Percentiles rank a stretch among this genome's conserved stretches.
Conservation (phyloP, 2,888 invertebrate genomes). For the Agonopterix alstromeriana region DNA sequence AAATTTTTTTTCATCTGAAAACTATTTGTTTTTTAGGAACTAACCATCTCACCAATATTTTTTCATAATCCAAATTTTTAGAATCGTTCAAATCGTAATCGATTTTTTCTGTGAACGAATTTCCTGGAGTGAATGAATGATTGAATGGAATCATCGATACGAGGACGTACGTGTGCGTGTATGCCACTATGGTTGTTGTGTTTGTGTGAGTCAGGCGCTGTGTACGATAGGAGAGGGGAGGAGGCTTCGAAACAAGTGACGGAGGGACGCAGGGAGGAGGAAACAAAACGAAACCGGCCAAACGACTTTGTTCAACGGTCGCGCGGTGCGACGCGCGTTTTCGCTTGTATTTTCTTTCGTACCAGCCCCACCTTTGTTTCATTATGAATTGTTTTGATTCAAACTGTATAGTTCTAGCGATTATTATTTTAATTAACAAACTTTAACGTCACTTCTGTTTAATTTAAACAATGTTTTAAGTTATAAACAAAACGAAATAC, state of each 20-base stretch:
- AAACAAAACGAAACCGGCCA: conserved; percentile 61
- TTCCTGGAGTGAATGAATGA: conserved; percentile 22
- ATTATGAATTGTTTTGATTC: conserved; percentile 43
- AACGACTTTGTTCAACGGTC: conserved; percentile 73
- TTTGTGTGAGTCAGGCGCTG: conserved; percentile 5
- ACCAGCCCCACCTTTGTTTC: conserved; percentile 67
- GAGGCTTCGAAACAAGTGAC: conserved; percentile 51
- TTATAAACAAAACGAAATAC: conserved; percentile 26
- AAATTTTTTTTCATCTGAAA: too few relatives aligned
- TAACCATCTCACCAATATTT: too few relatives aligned
- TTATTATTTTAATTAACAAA: conserved; percentile 18
- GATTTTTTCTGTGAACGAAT: neutral
- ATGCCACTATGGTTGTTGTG: conserved; percentile 5
- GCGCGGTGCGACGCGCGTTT: conserved; percentile 58
- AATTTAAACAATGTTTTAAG: conserved; percentile 24
- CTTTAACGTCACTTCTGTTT: conserved; percentile 3
- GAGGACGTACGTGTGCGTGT: conserved; percentile 7
- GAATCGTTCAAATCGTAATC: too few relatives aligned
- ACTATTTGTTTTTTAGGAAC: too few relatives aligned
- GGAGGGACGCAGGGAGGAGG: conserved; percentile 41
- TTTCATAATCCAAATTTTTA: too few relatives aligned
- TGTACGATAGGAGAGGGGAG: conserved; percentile 30
- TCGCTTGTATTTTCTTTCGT: conserved; percentile 49
- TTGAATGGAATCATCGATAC: conserved; percentile 17
- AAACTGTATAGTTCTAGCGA: conserved; percentile 18